Evolutionary conservation across 2,888 invertebrate genomes (phyloP), one percentile per base, ranked within the genome.

Genomic region (Ypsolopha sequella): DNA sequence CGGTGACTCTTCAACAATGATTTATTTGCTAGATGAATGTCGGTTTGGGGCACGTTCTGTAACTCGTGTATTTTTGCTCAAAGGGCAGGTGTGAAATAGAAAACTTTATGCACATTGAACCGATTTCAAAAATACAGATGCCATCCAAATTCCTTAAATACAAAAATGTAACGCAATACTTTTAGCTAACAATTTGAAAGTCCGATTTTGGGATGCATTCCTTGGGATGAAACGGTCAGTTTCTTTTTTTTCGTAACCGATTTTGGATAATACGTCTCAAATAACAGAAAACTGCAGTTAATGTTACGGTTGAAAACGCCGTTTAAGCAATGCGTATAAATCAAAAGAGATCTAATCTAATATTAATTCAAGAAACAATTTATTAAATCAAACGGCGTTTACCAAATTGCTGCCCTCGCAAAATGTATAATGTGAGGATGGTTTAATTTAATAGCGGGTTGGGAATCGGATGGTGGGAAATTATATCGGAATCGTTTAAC

Each of bases 361-460:
- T 58, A 66, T 72, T 71, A 68, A 62, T 63, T 59, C 58, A 61
- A 56, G 54, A 60, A 55, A 66, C 67, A 73, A 73, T 80, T 77
- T 74, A 60, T 69, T 69, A 73, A 80, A 82, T 76, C 67, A 79
- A 79, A 78, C 70, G 71, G 69, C 67, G 66, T 67, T 60, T 60
- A 64, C 57, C 59, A 73, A 82, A 85, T 80, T 80, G 75, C 62
- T 65, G 68, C 72, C 68, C 73, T 62, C 68, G 70, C 70, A 74
- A 82, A 84, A 77, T 71, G 74, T 73, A 74, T 82, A 81, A 81
- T 78, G 73, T 70, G 71, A 70, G 72, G 72, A 77, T 75, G 44
- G 75, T 82, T 81, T 80, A 76, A 70, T 76, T 73, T 81, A 78
- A 85, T 85, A 71, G 79, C 65, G 62, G 50, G 79, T 76, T 77